Evolutionary conservation across 2,113 vertebrate species (phyloP), one percentile per base, ranked within the genome.

Genomic region (Leucosticte australis): DNA sequence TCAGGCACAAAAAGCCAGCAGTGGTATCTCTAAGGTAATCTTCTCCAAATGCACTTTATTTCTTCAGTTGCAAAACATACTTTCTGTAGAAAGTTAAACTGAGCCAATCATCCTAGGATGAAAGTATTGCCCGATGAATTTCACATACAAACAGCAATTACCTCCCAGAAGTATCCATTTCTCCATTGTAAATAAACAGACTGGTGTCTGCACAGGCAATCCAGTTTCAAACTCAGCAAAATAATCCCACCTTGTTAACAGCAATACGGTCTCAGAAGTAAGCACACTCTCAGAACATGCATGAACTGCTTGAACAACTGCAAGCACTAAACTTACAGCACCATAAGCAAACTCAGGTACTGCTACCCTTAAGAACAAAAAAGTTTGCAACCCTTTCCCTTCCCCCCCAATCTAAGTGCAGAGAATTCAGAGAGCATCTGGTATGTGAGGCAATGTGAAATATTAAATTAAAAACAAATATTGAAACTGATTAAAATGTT

Each of bases 371-470:
- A 46, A 31, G 5, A 57, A 23, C 8, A 62, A 21, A 65, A 67
- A 62, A 7, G 23, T 33, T 60, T 56, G 17, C 22, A 44, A 26
- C 44, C 21, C 22, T 50, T 26, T 15, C 20, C 9, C 10, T 16
- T 10, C 5, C 4, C 10, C 4, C 6, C 8, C 15, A 16, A 0
- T 8, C 8, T 26, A 64, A 63, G 16, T 27, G 18, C 41, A 87
- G 37, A 65, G 31, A 70, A 65, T 69, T 88, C 24, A 74, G 28
- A 85, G 20, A 68, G 5, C 26, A 90, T 76, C 21, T 68, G 35
- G 33, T 28, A 75, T 17, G n/a, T 41, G 39, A 24, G 4, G 6
- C 30, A 62, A 46, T 28, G 16, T 60, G 41, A 89, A 65, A 50
- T 49, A 77, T 28, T 65, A 55, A 63, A 65, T n/a, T 16, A 46